These are phyloP conservation scores for Leptinotarsa undecemlineata DNA, from an alignment of 1,140 invertebrate genomes.

Conservation along the genomic window DNA sequence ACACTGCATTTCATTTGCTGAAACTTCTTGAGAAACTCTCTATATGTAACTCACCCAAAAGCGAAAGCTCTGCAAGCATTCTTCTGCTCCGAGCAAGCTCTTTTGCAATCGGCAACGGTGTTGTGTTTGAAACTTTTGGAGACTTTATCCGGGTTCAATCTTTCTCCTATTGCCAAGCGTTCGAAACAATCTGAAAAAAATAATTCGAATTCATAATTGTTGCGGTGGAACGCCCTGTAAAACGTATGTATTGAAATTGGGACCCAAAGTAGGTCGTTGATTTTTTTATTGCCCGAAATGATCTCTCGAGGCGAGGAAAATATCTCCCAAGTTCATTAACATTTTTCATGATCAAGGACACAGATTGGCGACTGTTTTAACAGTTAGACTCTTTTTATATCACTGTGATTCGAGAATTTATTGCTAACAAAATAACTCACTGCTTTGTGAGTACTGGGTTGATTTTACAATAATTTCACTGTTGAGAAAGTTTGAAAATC, in stretches of 20 bases:
- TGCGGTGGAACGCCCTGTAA: not conserved
- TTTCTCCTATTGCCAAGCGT: constrained; percentile 51
- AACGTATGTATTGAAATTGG: not conserved
- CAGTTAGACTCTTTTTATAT: not conserved
- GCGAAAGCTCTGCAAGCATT: constrained; percentile 51
- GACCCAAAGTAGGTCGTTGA: not conserved
- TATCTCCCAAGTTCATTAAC: constrained; percentile 26
- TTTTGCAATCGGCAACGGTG: constrained; percentile 50
- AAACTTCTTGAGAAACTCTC: no score
- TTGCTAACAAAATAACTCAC: no score
- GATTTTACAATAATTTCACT: no score
- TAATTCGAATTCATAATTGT: constrained; percentile 8
- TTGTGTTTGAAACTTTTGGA: constrained; percentile 45
- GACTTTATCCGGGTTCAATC: constrained; percentile 45
- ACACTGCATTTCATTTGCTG: no score
- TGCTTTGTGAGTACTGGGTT: no score
- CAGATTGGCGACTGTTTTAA: constrained; percentile 28
- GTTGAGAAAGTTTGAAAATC: no score
- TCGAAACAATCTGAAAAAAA: constrained; percentile 53
- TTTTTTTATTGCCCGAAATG: constrained; percentile 17
- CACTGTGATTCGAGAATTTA: not conserved
- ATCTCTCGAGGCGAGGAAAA: not conserved
- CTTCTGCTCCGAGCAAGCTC: constrained; percentile 49
- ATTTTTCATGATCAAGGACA: constrained; percentile 32
- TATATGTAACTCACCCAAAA: constrained; percentile 48